Conservation (phyloP, 2,797 vertebrate species). For the Sciurus carolinensis region DNA sequence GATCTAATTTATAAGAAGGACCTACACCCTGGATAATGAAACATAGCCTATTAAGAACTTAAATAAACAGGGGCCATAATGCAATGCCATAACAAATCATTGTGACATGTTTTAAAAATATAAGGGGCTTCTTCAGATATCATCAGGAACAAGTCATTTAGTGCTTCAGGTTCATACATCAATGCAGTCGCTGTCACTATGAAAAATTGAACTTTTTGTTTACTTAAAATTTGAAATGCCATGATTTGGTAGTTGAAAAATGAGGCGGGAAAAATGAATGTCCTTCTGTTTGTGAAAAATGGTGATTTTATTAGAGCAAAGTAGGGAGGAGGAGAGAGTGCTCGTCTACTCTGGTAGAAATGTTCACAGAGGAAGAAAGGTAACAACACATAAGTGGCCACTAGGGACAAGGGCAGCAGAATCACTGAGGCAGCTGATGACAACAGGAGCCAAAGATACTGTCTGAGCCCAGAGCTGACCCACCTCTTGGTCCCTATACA, state of each 20-base stretch:
- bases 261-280: slow-evolving; percentile 82
- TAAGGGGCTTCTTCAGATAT: slow-evolving; percentile 81
- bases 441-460: slow-evolving; percentile 71
- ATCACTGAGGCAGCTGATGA: slow-evolving; percentile 67
- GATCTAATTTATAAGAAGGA: slow-evolving; percentile 63
- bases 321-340: slow-evolving; percentile 70
- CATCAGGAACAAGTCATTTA: slow-evolving; percentile 86
- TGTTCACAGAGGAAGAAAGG: slow-evolving; percentile 79
- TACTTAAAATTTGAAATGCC: slow-evolving; percentile 89
- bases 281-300: slow-evolving; percentile 85
- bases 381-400: slow-evolving; percentile 55
- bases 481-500: slow-evolving; percentile 51
- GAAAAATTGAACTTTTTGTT: slow-evolving; percentile 89
- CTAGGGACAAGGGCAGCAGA: slow-evolving; percentile 67
- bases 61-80: slow-evolving; percentile 70
- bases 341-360: slow-evolving; percentile 52
- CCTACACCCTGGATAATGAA: slow-evolving; percentile 70
- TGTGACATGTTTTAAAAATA: slow-evolving; percentile 82
- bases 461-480: slow-evolving; percentile 36
- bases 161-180: slow-evolving; percentile 86
- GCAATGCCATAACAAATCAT: slow-evolving; percentile 84
- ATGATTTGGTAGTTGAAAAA: slow-evolving; percentile 88
- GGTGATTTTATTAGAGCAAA: slow-evolving; percentile 84
- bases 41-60: slow-evolving; percentile 65
- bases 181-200: slow-evolving; percentile 86